phyloP scores from a whole-genome alignment of 1,140 invertebrate species.

The Bradysia coprophila region DNA sequence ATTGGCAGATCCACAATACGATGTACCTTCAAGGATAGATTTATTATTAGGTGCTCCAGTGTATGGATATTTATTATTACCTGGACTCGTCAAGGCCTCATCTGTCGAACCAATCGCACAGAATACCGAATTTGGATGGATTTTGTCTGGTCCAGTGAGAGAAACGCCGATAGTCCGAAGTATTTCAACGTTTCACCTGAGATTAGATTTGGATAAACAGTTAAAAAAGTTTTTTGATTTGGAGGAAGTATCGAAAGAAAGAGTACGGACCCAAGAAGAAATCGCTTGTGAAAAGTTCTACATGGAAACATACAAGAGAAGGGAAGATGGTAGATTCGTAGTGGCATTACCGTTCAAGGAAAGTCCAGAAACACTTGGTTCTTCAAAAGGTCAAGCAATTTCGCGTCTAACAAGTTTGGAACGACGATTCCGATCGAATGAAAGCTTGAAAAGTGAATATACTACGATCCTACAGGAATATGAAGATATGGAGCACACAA shows the following conservation, averaged over 20 bases:
- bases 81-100: too few species aligned
- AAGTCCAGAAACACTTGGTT: neutral
- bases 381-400: slow-evolving; percentile 5
- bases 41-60: too few species aligned
- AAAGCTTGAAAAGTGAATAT: slow-evolving; percentile 1
- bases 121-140: too few species aligned
- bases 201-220: neutral
- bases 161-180: too few species aligned
- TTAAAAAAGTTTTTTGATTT: slow-evolving; percentile 3
- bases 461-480: slow-evolving; percentile 4
- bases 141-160: too few species aligned
- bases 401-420: slow-evolving; percentile 8
- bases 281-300: neutral
- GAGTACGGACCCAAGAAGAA: neutral
- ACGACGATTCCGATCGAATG: slow-evolving; percentile 1
- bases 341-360: neutral
- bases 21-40: too few species aligned
- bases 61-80: too few species aligned
- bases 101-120: too few species aligned
- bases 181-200: too few species aligned
- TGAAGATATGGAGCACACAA: slow-evolving; percentile 1
- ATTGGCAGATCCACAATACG: too few species aligned
- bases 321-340: neutral
- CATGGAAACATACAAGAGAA: neutral
- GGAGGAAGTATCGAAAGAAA: slow-evolving; percentile 2